Percentiles rank a stretch among this genome's conserved stretches.
phyloP scores from a whole-genome alignment of 2,888 invertebrate species.

The Allophyes oxyacanthae region DNA sequence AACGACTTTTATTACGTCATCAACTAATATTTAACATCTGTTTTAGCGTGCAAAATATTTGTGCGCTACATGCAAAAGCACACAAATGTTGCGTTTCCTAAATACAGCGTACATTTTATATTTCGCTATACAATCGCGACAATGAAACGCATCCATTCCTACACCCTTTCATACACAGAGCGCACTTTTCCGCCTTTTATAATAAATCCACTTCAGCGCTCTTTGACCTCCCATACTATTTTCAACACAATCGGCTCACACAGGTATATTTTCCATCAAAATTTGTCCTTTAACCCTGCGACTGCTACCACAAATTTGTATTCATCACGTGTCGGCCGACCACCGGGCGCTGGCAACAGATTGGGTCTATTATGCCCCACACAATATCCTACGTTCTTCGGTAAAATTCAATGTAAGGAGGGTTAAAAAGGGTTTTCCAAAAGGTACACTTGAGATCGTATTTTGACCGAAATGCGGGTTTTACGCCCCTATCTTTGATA shows the following conservation, averaged over 20 bases:
- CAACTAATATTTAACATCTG: too few species aligned
- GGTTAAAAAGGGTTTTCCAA: conserved; percentile 59
- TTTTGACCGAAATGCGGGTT: conserved; percentile 40
- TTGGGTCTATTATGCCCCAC: conserved; percentile 61
- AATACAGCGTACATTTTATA: neutral
- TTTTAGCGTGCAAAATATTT: too few species aligned
- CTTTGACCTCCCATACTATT: conserved; percentile 26
- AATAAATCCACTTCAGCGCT: conserved; percentile 11
- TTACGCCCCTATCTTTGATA: conserved; percentile 32
- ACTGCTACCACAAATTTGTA: conserved; percentile 54
- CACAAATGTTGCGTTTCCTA: too few species aligned
- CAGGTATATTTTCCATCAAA: conserved; percentile 48
- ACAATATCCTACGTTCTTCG: conserved; percentile 63
- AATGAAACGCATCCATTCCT: neutral
- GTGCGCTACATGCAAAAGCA: too few species aligned
- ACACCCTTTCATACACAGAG: conserved; percentile 2
- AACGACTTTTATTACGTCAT: too few species aligned
- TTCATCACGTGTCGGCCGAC: conserved; percentile 54
- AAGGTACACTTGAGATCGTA: conserved; percentile 48
- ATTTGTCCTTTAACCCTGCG: conserved; percentile 49
- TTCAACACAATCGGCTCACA: conserved; percentile 36
- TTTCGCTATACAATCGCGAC: neutral
- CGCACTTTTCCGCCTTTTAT: conserved; percentile 12
- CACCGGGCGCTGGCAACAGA: conserved; percentile 55
- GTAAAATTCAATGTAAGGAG: conserved; percentile 64